Base-by-base conservation (phyloP, 1,140 invertebrate species). In the Heterodera schachtii region DNA sequence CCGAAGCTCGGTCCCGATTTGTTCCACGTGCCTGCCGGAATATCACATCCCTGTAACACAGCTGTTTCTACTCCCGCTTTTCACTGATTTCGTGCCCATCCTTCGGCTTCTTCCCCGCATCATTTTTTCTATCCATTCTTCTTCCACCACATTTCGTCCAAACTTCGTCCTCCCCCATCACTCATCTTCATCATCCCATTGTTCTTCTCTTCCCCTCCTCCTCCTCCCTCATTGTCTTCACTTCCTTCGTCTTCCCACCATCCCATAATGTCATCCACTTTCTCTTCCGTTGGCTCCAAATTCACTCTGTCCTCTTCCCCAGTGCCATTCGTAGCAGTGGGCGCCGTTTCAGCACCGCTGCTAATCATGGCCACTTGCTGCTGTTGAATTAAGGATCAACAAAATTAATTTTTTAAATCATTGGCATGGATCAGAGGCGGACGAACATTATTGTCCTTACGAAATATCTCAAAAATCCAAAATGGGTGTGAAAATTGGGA, bases 171-270 rank as follows among this genome's bases (percentile, higher is more conserved):
- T 47, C 16, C 73, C 6, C 44, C 31, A 8, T 74, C 52, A 41
- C 7, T 41, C 31, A 74, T 73, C 43, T 73, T 9, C 60, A 57
- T 60, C 13, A 57, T 75, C 43, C 8, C 31, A 31, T 31, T 31
- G 1, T 31, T 31, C 49, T 75, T 75, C 49, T 47, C 46, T 75
- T 11, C 73, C 5, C 4, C 11, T 64, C 57, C 13, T 64, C 57
- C 19, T 19, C 57, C 57, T 16, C 19, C 16, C 13, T 31, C 31
- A 31, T 16, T 5, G 13, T 66, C 57, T 64, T 76, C 47, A 21
- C n/a, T 76, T 64, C 41, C 19, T 52, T 76, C n/a, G 57, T 76
- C 44, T 41, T 64, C 21, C 43, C 57, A 64, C 57, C 57, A 64
- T 64, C 19, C 11, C 16, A 11, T 64, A 19, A 64, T 64, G 57